Evolutionary conservation across 2,888 invertebrate species (phyloP), one percentile per base, ranked within the genome.

Genomic region (Xiphydria camelus): DNA sequence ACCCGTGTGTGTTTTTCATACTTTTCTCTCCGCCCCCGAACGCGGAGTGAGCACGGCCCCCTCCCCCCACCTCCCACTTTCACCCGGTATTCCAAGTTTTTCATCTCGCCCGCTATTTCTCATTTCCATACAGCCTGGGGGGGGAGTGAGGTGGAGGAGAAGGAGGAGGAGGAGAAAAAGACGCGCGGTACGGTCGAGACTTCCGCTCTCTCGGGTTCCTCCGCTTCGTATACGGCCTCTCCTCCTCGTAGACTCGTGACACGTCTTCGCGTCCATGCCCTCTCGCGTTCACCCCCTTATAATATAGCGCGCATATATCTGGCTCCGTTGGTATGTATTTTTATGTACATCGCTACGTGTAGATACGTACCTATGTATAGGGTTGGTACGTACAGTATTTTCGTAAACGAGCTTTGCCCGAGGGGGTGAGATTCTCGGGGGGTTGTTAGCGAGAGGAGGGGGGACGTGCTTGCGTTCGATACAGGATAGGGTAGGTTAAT

Each of bases 21-120:
- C 42, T 48, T 54, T 54, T 39, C 40, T 46, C 52, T 49, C 47
- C 38, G 41, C 48, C 36, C 26, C 26, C 10, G 26, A 26, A 26
- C n/a, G 26, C 26, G n/a, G n/a, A n/a, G n/a, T n/a, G 26, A 22
- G 31, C 20, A 9, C 17, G 41, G 23, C 21, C 41, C 33, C 32
- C 38, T 35, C 45, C 31, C 38, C 33, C 39, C 43, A 43, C 32
- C 34, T 32, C 5, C 29, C 22, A 12, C 41, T 46, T 50, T 55
- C 49, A 44, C 51, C 48, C 45, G 44, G 54, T 41, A 47, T 59
- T 61, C 41, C 56, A 54, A 63, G 55, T 62, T 64, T 58, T 62
- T 61, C 59, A 59, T 63, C 59, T 57, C 59, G 43, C 47, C 51
- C 50, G 56, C 51, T 59, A 51, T 62, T 64, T 62, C 54, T 62